These are phyloP conservation scores for Halictus ligatus DNA, from an alignment of 2,888 invertebrate species.

Conservation along the genomic window DNA sequence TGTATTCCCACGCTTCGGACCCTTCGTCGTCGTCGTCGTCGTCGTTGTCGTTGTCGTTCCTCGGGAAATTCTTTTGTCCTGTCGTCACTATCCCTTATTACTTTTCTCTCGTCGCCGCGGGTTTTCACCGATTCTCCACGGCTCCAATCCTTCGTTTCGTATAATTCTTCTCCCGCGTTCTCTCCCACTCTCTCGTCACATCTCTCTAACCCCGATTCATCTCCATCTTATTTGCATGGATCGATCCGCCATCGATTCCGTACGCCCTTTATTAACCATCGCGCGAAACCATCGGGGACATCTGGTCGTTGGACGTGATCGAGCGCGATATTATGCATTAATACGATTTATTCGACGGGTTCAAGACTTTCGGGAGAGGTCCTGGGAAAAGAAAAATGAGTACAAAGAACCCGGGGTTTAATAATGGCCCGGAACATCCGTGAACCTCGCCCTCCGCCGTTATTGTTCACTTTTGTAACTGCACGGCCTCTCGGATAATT, in stretches of 20 bases:
- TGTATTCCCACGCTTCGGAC: conserved; percentile 28
- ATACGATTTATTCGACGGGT: not conserved
- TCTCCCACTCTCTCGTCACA: not conserved
- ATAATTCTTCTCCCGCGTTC: not conserved
- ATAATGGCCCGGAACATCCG: not conserved
- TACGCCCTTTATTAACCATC: conserved; percentile 24
- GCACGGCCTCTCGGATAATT: not conserved
- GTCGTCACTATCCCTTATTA: conserved; percentile 30
- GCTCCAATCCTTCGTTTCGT: not conserved
- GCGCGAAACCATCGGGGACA: not conserved
- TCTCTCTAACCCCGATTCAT: conserved; percentile 2
- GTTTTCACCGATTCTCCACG: conserved; percentile 14
- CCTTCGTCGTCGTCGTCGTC: not conserved
- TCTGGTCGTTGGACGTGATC: not conserved
- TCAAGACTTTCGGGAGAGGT: not conserved
- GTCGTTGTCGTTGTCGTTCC: not conserved
- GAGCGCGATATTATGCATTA: not conserved
- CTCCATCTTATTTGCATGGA: conserved; percentile 21
- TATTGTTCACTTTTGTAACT: not conserved
- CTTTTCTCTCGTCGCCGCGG: not conserved
- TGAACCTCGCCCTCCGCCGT: not conserved
- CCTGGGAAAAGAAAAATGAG: not conserved
- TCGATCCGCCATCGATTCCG: conserved; percentile 14
- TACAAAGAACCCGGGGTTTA: not conserved
- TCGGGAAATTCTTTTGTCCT: conserved; percentile 45